phyloP scores from a whole-genome alignment of 2,888 invertebrate genomes.

The Polylopha cassiicola region DNA sequence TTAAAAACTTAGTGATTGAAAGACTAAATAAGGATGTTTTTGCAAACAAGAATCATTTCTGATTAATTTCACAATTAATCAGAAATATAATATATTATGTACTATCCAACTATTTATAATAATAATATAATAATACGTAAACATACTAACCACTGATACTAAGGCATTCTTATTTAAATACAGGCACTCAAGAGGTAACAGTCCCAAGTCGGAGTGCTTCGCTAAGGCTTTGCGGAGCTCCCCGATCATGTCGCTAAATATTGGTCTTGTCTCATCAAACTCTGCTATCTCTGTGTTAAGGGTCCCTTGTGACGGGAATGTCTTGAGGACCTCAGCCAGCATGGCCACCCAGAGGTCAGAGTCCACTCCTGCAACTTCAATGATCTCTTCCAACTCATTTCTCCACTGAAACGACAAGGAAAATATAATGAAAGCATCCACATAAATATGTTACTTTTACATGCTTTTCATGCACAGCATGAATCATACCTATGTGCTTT shows the following conservation, averaged over 20 bases:
- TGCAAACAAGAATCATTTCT: no score
- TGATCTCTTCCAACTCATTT: constrained; percentile 93
- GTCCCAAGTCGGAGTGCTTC: constrained; percentile 89
- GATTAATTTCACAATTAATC: no score
- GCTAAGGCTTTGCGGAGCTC: constrained; percentile 89
- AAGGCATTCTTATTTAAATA: constrained; percentile 96
- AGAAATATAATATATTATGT: no score
- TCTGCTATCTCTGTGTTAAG: constrained; percentile 93
- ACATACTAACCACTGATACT: constrained; percentile 85
- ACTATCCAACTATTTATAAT: no score
- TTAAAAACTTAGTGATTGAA: background rate
- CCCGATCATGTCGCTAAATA: constrained; percentile 92
- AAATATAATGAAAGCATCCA: background rate
- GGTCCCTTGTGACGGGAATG: constrained; percentile 92
- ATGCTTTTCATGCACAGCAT: constrained; percentile 2
- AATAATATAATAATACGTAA: constrained; percentile 9
- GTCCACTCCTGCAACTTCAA: constrained; percentile 94
- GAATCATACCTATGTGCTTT: no score
- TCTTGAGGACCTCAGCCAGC: constrained; percentile 96
- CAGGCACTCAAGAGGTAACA: constrained; percentile 96
- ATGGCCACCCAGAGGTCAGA: constrained; percentile 98
- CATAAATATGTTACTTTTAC: background rate
- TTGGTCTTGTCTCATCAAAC: constrained; percentile 91
- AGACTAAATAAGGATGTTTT: no score
- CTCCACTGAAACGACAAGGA: constrained; percentile 85